Evolutionary conservation across 2,888 invertebrate genomes (phyloP), one percentile per base, ranked within the genome.

Genomic region (Mesorhabditis belari): DNA sequence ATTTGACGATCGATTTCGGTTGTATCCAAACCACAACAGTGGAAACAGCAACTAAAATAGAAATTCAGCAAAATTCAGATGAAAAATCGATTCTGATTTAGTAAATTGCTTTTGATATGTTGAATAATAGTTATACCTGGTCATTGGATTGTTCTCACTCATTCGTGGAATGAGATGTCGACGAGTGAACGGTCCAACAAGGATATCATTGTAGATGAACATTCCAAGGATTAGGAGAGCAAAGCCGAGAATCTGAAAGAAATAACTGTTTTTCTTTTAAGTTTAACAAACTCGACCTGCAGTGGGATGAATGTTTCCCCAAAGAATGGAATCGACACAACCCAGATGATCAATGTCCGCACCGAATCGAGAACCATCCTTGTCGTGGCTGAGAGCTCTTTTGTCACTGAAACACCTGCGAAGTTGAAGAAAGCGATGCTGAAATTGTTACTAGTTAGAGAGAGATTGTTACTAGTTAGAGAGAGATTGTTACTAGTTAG

Each of bases 351-450:
- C 53, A 93, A 84, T 0, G 92, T 91, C 67, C 93, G 85, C n/a
- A 90, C 85, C 57, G 89, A 89, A 81, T 93, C 92, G 54, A 92
- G 84, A 12, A 93, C 89, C 88, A 92, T 90, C 67, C 92, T 85
- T 3, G 91, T 90, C 0, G 91, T 92, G 1, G 94, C 92, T 2
- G 90, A 92, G 77, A 92, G 86, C 82, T 92, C 91, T 83, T 93
- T 94, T 0, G 92, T 91, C 3, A 95, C 90, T 78, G 89, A 90
- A 67, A 93, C 88, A 6, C 92, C 92, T 67, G 91, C 88, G 82
- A 90, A 93, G 82, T 91, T 92, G 85, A 93, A 93, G 83, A 92
- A 89, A 0, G 93, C 91, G 70, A 93, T 92, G 57, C 91, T 91
- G 26, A 91, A 77, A 9, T 9, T 9, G 44, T n/a, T n/a, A n/a